These are phyloP conservation scores for Pelodiscus sinensis DNA, from an alignment of 2,113 vertebrate genomes.

Conservation along the genomic window DNA sequence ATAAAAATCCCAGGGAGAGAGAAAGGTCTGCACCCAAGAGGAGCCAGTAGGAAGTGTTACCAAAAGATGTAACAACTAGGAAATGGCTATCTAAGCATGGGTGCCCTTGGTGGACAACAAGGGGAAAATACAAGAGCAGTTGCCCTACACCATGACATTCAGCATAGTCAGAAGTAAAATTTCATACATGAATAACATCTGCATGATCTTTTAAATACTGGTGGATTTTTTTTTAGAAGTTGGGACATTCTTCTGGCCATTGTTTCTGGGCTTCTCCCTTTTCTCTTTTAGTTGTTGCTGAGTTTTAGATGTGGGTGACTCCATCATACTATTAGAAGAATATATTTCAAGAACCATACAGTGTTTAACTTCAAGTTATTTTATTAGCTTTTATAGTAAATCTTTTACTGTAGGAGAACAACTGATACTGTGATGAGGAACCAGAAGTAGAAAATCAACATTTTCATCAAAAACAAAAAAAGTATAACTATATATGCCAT, in stretches of 20 bases:
- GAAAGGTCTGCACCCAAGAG: not conserved
- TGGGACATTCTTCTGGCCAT: not conserved
- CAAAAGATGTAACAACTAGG: no score
- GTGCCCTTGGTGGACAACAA: no score
- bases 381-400: not conserved
- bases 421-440: not conserved
- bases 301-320: not conserved
- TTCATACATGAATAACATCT: no score
- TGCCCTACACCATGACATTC: no score
- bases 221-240: not conserved
- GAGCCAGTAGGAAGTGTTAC: no score
- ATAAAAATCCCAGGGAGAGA: not conserved
- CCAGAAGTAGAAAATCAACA: not conserved
- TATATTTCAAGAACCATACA: not conserved
- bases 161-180: no score
- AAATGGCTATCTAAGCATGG: no score
- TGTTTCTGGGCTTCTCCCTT: not conserved
- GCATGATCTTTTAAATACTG: no score
- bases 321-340: not conserved
- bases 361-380: not conserved
- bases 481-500: not conserved
- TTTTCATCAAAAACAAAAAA: not conserved
- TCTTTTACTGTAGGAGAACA: not conserved
- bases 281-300: not conserved
- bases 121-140: no score